These are phyloP conservation scores for Carcina quercana DNA, from an alignment of 2,888 invertebrate species.

Conservation along the genomic window DNA sequence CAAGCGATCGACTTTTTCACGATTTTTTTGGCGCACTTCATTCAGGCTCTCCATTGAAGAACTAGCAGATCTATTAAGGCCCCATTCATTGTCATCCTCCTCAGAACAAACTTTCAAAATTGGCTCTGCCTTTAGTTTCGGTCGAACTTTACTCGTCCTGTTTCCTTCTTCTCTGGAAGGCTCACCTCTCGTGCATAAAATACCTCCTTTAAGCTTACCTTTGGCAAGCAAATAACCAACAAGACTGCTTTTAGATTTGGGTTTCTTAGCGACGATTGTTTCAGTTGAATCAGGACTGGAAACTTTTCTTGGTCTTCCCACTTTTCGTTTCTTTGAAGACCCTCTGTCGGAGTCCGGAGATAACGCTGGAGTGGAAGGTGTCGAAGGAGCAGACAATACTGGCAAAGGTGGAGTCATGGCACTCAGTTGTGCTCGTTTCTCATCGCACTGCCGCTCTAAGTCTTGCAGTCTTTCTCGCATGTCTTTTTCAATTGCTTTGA, in stretches of 20 bases:
- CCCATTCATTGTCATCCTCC: constrained; percentile 66
- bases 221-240: constrained; percentile 80
- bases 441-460: constrained; percentile 85
- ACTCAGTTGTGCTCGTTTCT: constrained; percentile 88
- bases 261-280: constrained; percentile 88
- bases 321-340: constrained; percentile 86
- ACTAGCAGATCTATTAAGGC: constrained; percentile 63
- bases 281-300: constrained; percentile 80
- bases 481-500: constrained; percentile 85
- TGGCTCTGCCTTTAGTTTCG: constrained; percentile 82
- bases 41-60: constrained; percentile 71
- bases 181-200: constrained; percentile 66
- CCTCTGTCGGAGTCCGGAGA: constrained; percentile 66
- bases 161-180: constrained; percentile 65
- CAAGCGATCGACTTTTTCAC: constrained; percentile 62
- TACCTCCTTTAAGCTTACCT: constrained; percentile 73
- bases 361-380: constrained; percentile 59
- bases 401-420: constrained; percentile 77
- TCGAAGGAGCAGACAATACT: constrained; percentile 47
- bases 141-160: constrained; percentile 77
- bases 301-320: constrained; percentile 85
- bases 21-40: constrained; percentile 64
- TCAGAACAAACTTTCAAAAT: constrained; percentile 77
- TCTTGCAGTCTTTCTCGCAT: constrained; percentile 89
- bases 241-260: constrained; percentile 79